Evolutionary conservation across 2,888 invertebrate genomes (phyloP).

Genomic region (Andrena camellia): DNA sequence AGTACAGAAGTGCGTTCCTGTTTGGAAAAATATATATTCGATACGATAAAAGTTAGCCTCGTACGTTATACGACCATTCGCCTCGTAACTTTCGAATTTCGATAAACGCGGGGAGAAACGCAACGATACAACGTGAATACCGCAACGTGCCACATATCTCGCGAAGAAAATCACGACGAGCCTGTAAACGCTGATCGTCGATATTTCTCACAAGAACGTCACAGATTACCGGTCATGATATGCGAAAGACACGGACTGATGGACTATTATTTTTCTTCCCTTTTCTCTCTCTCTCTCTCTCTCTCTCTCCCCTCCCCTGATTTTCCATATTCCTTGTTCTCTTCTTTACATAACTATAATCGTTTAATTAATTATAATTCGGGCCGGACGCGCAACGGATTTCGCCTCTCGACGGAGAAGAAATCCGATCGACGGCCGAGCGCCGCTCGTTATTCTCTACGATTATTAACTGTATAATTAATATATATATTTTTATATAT

Average conservation of each 20-base stretch:
- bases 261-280: conserved; percentile 44
- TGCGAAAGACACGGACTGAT: conserved; percentile 48
- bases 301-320: conserved; percentile 29
- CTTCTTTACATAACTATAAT: conserved; percentile 64
- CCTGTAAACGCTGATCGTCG: neutral
- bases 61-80: conserved; percentile 27
- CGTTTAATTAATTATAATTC: conserved; percentile 64
- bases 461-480: conserved; percentile 70
- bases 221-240: conserved; percentile 27
- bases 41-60: conserved; percentile 24
- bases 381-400: conserved; percentile 25
- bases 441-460: conserved; percentile 58
- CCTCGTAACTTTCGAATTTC: conserved; percentile 30
- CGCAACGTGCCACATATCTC: conserved; percentile 30
- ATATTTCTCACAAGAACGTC: conserved; percentile 5
- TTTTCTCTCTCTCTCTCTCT: neutral
- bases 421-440: conserved; percentile 27
- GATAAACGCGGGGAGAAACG: conserved; percentile 66
- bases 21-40: conserved; percentile 28
- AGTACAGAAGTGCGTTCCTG: conserved; percentile 13
- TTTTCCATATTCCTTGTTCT: conserved; percentile 54
- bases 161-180: conserved; percentile 13
- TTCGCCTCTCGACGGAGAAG: neutral
- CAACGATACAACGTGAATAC: conserved; percentile 42
- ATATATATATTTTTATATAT: conserved; percentile 75